Conservation (phyloP, 2,113 vertebrate genomes). For the Laticauda colubrina region DNA sequence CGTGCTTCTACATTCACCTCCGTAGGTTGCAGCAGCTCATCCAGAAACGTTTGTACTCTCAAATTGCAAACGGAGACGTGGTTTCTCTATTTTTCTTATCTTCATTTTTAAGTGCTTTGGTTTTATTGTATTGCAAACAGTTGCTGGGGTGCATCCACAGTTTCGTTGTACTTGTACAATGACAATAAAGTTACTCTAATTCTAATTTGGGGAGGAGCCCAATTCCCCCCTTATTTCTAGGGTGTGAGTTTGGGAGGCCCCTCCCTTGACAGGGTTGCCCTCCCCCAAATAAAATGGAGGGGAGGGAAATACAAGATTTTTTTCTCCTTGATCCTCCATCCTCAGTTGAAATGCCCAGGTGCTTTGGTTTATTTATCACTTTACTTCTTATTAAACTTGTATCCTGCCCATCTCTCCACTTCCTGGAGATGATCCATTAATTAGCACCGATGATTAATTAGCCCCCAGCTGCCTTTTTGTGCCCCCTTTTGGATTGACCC, state of each 20-base stretch:
- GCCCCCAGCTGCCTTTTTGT: constrained; percentile 42
- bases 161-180: too few species aligned
- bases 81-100: too few species aligned
- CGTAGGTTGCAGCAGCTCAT: background rate
- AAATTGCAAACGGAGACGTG: too few species aligned
- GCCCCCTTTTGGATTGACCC: constrained; percentile 40
- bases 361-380: background rate
- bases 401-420: background rate
- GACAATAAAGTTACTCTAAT: too few species aligned
- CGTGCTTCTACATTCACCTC: background rate
- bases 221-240: background rate
- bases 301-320: too few species aligned
- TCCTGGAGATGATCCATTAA: constrained; percentile 56
- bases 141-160: too few species aligned
- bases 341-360: background rate
- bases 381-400: too few species aligned
- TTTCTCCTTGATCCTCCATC: too few species aligned
- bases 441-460: constrained; percentile 66
- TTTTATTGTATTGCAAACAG: too few species aligned
- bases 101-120: too few species aligned
- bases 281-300: too few species aligned
- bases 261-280: too few species aligned
- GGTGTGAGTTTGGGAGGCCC: background rate
- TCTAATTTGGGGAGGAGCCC: background rate
- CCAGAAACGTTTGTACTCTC: background rate